Base-by-base conservation (phyloP, 2,797 vertebrate species). In the Danio kyathit region DNA sequence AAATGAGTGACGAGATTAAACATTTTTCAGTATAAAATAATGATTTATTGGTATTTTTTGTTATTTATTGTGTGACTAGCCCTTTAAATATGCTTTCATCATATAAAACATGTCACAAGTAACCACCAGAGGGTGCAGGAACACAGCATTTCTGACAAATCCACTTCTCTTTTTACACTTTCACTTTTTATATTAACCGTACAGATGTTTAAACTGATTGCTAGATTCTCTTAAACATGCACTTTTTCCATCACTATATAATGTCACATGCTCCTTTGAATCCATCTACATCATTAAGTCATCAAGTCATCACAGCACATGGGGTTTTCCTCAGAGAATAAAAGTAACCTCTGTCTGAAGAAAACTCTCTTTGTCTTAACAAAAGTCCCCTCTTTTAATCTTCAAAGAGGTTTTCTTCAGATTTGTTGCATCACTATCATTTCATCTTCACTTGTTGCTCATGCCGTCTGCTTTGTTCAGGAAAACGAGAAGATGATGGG, bases 401-500 rank as follows among this genome's bases (percentile, higher is more conserved):
- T 78, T 17, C 38, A 9, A 60, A 71, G 5, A 14, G 0, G 66
- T 64, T 64, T 80, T 63, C 40, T 64, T 72, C 69, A 46, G 43
- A 19, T 11, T 48, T 29, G 16, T 38, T 2, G 11, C 7, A 16
- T 63, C 77, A 52, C 38, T 21, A 10, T 40, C 6, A n/a, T 44
- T 44, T 43, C 2, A 2, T 70, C 11, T 19, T 19, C 12, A 14
- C 56, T 48, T 52, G 43, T 17, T 73, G 5, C 14, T 46, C 54
- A 21, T 64, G 74, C 17, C 7, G 3, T 66, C 44, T 57, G 13
- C 41, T 67, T 40, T 72, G 46, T 82, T 29, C 90, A 99, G 98
- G 96, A 65, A 96, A 91, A 89, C 97, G 95, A 90, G 93, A 95
- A 6, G 97, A 98, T 52, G 96, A 97, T 57, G 77, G 89, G 57